A percentile compares a stretch with the other conserved stretches of the same genome.
These are phyloP conservation scores for Nyctereutes procyonoides DNA, from an alignment of 2,113 vertebrate species.

Conservation along the genomic window DNA sequence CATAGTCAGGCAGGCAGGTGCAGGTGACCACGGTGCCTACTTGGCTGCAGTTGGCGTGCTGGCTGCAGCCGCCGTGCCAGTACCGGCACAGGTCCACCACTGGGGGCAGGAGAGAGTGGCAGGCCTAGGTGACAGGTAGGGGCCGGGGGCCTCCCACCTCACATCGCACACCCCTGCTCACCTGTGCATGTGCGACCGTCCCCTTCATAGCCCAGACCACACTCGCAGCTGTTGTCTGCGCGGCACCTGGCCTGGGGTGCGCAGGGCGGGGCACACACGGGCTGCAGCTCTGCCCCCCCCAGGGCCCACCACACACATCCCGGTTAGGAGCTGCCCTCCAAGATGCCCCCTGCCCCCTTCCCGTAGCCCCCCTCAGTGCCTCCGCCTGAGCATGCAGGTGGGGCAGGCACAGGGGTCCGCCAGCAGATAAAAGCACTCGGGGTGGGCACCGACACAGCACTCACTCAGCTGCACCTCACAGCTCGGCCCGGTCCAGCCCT, in stretches of 20 bases:
- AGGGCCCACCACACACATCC: conserved; percentile 8
- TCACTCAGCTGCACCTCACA: conserved; percentile 90
- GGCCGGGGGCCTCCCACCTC: background rate
- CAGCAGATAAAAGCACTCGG: background rate
- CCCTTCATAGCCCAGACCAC: conserved; percentile 91
- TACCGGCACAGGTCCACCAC: conserved; percentile 90
- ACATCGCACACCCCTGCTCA: background rate
- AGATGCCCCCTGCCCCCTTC: background rate
- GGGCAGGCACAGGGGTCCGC: background rate
- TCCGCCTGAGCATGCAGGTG: background rate
- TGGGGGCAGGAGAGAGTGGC: conserved; percentile 65
- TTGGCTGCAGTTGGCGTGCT: conserved; percentile 90
- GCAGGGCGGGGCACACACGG: conserved; percentile 90
- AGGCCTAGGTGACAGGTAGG: background rate
- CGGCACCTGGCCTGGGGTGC: conserved; percentile 90
- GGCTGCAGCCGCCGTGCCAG: conserved; percentile 90
- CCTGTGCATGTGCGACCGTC: conserved; percentile 92
- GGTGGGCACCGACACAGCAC: background rate
- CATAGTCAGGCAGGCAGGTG: conserved; percentile 87
- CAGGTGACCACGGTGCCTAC: conserved; percentile 86
- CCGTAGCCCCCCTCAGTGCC: too few relatives aligned
- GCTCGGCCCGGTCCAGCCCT: conserved; percentile 89
- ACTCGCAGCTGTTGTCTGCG: conserved; percentile 88
- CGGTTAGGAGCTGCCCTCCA: conserved; percentile 49
- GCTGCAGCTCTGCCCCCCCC: conserved; percentile 79